These are phyloP conservation scores for Drosophila barbarae DNA, from an alignment of 2,888 invertebrate species.

Conservation along the genomic window DNA sequence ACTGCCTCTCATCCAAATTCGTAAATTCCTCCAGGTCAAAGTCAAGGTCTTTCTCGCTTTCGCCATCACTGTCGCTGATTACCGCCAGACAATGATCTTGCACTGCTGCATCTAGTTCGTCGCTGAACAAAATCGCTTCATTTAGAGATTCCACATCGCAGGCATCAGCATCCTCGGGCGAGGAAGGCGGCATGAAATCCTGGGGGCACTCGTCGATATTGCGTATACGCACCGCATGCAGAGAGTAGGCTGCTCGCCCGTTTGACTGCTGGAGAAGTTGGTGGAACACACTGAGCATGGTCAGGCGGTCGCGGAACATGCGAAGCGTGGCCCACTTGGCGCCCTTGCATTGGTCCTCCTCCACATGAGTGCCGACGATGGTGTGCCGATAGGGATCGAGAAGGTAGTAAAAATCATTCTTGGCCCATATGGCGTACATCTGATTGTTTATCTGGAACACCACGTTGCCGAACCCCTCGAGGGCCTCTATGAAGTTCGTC, in stretches of 20 bases:
- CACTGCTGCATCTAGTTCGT: slow-evolving; percentile 51
- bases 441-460: slow-evolving; percentile 75
- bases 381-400: slow-evolving; percentile 77
- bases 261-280: slow-evolving; percentile 73
- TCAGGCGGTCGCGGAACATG: slow-evolving; percentile 72
- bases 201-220: slow-evolving; percentile 52
- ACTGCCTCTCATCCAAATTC: slow-evolving; percentile 37
- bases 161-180: slow-evolving; percentile 17
- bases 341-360: slow-evolving; percentile 18
- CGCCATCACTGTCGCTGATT: slow-evolving; percentile 60
- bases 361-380: slow-evolving; percentile 39
- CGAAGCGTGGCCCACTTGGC: slow-evolving; percentile 67
- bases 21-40: not conserved
- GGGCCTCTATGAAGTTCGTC: slow-evolving; percentile 47
- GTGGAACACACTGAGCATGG: slow-evolving; percentile 71
- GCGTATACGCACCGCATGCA: slow-evolving; percentile 63
- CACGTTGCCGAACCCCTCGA: slow-evolving; percentile 54
- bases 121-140: slow-evolving; percentile 63
- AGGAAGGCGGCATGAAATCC: slow-evolving; percentile 26
- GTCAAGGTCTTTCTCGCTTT: not conserved
- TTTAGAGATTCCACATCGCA: slow-evolving; percentile 60
- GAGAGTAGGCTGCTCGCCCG: slow-evolving; percentile 52
- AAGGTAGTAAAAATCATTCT: slow-evolving; percentile 71
- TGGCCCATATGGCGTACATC: slow-evolving; percentile 75
- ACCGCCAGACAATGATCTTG: slow-evolving; percentile 1